phyloP scores from a whole-genome alignment of 2,888 invertebrate species.

The Elmis aenea region DNA sequence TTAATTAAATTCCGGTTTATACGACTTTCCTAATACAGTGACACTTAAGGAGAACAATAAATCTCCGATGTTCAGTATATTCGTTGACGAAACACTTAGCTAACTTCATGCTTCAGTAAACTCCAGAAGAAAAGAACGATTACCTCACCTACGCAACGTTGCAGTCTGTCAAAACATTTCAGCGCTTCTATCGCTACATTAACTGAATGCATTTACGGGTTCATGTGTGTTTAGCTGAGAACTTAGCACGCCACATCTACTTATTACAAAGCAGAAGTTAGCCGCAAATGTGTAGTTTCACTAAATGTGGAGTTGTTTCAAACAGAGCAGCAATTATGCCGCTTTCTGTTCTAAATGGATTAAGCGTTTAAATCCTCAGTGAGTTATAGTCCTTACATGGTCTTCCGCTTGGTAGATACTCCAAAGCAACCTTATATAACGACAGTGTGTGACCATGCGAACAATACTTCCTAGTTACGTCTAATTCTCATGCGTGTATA shows the following conservation, averaged over 20 bases:
- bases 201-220: too few relatives aligned
- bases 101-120: too few relatives aligned
- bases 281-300: slow-evolving; percentile 20
- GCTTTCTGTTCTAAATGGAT: slow-evolving; percentile 19
- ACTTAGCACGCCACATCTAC: slow-evolving; percentile 17
- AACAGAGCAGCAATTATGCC: slow-evolving; percentile 15
- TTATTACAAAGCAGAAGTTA: slow-evolving; percentile 20
- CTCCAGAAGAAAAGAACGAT: slow-evolving; percentile 16
- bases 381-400: slow-evolving; percentile 16
- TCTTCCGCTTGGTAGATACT: slow-evolving; percentile 16
- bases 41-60: too few relatives aligned
- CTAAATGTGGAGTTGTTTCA: slow-evolving; percentile 17
- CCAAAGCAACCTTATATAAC: too few relatives aligned
- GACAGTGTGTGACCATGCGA: too few relatives aligned
- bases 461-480: too few relatives aligned
- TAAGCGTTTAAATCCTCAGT: slow-evolving; percentile 17
- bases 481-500: too few relatives aligned
- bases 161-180: slow-evolving; percentile 15
- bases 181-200: slow-evolving; percentile 8
- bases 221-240: slow-evolving; percentile 16
- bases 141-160: slow-evolving; percentile 14
- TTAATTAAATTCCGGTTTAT: too few relatives aligned
- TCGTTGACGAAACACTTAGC: too few relatives aligned
- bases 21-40: too few relatives aligned
- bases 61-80: too few relatives aligned